These are phyloP conservation scores for Hirudo medicinalis DNA, from an alignment of 1,140 invertebrate species.

Conservation along the genomic window DNA sequence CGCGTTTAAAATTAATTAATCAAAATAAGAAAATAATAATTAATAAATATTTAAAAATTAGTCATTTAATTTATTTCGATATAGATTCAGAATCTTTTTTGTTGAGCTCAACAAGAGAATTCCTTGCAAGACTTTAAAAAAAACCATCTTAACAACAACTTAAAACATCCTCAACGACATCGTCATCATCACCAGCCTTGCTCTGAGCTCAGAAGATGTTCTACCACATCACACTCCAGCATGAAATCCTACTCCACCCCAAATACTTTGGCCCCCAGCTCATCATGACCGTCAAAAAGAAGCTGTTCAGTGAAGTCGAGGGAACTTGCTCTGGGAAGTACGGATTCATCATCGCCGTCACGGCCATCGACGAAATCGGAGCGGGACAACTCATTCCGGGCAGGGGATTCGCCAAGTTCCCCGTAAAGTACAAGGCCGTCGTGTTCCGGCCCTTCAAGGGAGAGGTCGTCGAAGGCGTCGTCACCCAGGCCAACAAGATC, in stretches of 20 bases:
- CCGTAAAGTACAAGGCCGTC: slow-evolving; percentile 98
- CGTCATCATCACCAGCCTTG: too few relatives aligned
- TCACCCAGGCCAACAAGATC: slow-evolving; percentile 96
- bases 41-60: too few relatives aligned
- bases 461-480: slow-evolving; percentile 95
- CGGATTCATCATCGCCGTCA: slow-evolving; percentile 98
- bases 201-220: too few relatives aligned
- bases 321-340: slow-evolving; percentile 98
- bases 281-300: slow-evolving; percentile 92
- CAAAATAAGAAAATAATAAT: too few relatives aligned
- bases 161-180: too few relatives aligned
- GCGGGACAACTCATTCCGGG: slow-evolving; percentile 92
- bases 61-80: too few relatives aligned
- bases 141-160: too few relatives aligned
- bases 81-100: too few relatives aligned
- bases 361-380: slow-evolving; percentile 96
- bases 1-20: too few relatives aligned
- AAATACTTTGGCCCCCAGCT: slow-evolving; percentile 96
- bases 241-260: slow-evolving; percentile 94
- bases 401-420: slow-evolving; percentile 95
- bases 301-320: slow-evolving; percentile 96
- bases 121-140: too few relatives aligned
- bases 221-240: slow-evolving; percentile 79
- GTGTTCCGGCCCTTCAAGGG: slow-evolving; percentile 99
- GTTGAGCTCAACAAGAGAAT: too few relatives aligned